A percentile compares a stretch with the other conserved stretches of the same genome.
Conservation (phyloP, 1,140 invertebrate species). For the Drosophila paulistorum region DNA sequence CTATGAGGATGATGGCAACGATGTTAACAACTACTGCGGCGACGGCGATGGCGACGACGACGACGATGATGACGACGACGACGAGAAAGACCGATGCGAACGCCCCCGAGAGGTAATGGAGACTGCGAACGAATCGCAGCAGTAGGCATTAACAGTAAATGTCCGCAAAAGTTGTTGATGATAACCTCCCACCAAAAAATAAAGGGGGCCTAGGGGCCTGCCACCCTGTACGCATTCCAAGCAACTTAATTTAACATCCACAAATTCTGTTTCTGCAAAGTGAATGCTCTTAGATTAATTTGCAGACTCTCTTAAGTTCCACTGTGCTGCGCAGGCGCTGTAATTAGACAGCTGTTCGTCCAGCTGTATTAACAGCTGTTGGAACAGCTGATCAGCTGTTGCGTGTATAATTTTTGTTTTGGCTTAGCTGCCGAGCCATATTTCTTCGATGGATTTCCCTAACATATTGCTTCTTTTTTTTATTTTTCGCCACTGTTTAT, state of each 20-base stretch:
- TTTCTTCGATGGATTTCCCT: slow-evolving; percentile 1
- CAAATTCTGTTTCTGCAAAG: slow-evolving; percentile 34
- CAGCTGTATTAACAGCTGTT: slow-evolving; percentile 47
- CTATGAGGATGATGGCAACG: neutral
- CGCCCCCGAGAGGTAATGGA: slow-evolving; percentile 54
- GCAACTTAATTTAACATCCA: slow-evolving; percentile 11
- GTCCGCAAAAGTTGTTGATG: slow-evolving; percentile 32
- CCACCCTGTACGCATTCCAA: neutral
- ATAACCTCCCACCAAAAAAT: neutral
- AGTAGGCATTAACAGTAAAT: slow-evolving; percentile 26
- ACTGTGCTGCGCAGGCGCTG: slow-evolving; percentile 54
- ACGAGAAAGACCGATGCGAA: slow-evolving; percentile 38
- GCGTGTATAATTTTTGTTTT: slow-evolving; percentile 60
- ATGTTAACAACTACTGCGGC: neutral
- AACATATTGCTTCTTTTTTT: slow-evolving; percentile 8
- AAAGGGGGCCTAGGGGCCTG: neutral
- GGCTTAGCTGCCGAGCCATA: slow-evolving; percentile 16
- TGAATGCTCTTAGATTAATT: slow-evolving; percentile 35
- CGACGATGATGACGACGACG: neutral
- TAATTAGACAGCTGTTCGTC: slow-evolving; percentile 22
- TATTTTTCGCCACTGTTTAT: slow-evolving; percentile 4
- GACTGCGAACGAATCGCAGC: slow-evolving; percentile 49
- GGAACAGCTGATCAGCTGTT: slow-evolving; percentile 47
- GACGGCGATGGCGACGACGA: neutral
- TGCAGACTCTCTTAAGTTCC: slow-evolving; percentile 33